Evolutionary conservation across 2,888 invertebrate species (phyloP).

Genomic region (Blomia tropicalis): DNA sequence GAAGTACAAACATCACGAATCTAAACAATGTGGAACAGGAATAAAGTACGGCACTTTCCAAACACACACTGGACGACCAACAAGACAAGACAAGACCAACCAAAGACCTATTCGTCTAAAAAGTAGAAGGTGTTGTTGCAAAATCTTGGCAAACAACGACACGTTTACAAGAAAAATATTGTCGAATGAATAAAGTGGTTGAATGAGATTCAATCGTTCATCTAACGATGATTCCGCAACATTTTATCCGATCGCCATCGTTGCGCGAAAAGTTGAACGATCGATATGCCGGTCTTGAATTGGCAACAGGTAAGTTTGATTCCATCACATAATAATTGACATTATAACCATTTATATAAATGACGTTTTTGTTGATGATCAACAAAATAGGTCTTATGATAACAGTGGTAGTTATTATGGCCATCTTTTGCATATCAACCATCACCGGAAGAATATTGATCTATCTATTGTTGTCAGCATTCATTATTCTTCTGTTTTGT

Average conservation of each 20-base stretch:
- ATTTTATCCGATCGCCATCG: constrained; percentile 15
- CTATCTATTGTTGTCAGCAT: background rate
- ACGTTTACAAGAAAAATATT: background rate
- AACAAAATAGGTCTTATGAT: background rate
- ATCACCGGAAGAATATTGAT: background rate
- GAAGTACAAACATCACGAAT: background rate
- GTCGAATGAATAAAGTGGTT: too few relatives aligned
- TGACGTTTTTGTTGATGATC: background rate
- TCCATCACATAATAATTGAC: too few relatives aligned
- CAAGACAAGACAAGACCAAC: too few relatives aligned
- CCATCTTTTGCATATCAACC: constrained; percentile 11
- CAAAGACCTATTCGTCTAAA: background rate
- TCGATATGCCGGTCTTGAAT: constrained; percentile 4
- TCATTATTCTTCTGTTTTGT: background rate
- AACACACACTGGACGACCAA: too few relatives aligned
- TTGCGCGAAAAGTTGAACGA: constrained; percentile 14
- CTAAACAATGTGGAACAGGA: constrained; percentile 10
- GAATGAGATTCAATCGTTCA: background rate
- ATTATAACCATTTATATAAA: background rate
- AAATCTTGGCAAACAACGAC: background rate
- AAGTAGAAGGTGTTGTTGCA: too few relatives aligned
- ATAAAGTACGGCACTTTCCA: constrained; percentile 3
- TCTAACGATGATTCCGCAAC: constrained; percentile 11
- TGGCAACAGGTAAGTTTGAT: background rate
- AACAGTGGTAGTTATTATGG: background rate